phyloP scores from a whole-genome alignment of 1,140 invertebrate genomes.

The Idris sp. region DNA sequence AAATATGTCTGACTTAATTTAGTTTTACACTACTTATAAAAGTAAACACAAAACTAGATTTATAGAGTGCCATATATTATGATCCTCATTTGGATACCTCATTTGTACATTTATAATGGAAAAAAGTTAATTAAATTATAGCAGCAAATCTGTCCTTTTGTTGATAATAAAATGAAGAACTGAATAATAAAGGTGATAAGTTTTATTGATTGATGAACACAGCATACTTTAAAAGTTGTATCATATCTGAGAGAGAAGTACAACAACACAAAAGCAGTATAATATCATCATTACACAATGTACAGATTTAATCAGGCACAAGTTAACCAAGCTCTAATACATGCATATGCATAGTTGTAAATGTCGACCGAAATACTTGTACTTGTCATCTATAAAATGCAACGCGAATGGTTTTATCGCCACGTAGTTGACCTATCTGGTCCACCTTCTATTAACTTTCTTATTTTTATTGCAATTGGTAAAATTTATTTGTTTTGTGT shows the following conservation, averaged over 20 bases:
- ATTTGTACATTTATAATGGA: no score
- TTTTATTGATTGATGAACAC: slow-evolving; percentile 37
- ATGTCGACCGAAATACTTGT: slow-evolving; percentile 54
- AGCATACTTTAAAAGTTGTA: slow-evolving; percentile 45
- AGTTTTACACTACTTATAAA: not conserved
- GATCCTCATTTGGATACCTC: no score
- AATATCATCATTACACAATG: slow-evolving; percentile 50
- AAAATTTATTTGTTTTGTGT: slow-evolving; percentile 33
- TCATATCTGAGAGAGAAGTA: slow-evolving; percentile 39
- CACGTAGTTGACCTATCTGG: slow-evolving; percentile 41
- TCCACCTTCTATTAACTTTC: slow-evolving; percentile 54
- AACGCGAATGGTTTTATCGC: slow-evolving; percentile 53
- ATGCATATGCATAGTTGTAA: slow-evolving; percentile 59
- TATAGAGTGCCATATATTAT: no score
- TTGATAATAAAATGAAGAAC: slow-evolving; percentile 37
- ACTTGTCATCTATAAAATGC: slow-evolving; percentile 59
- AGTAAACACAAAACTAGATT: no score
- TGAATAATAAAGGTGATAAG: slow-evolving; percentile 27
- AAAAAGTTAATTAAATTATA: no score
- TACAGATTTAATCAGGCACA: slow-evolving; percentile 57
- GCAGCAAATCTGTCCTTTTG: slow-evolving; percentile 3
- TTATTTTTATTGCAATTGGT: slow-evolving; percentile 44
- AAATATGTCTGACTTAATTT: slow-evolving; percentile 9
- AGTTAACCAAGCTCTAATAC: slow-evolving; percentile 49
- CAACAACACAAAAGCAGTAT: slow-evolving; percentile 51